These are phyloP conservation scores for Aphelenchoides avenae DNA, from an alignment of 1,140 invertebrate genomes.

Conservation along the genomic window DNA sequence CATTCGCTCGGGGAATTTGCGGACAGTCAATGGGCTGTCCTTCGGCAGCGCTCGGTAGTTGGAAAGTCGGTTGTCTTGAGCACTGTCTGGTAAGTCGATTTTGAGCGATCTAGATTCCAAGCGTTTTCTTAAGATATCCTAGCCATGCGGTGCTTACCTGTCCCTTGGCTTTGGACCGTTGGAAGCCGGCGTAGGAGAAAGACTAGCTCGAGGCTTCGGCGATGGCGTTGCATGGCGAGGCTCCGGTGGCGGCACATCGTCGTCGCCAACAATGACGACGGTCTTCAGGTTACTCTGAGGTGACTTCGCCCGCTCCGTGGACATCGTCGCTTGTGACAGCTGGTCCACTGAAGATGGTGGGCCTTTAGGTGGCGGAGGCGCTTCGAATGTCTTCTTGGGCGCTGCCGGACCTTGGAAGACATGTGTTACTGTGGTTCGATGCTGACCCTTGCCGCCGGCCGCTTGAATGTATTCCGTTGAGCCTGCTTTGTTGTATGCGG, in stretches of 20 bases:
- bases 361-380: slow-evolving; percentile 9
- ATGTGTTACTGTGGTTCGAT: no score
- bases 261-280: background rate
- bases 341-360: background rate
- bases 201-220: slow-evolving; percentile 3
- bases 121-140: background rate
- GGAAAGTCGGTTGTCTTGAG: no score
- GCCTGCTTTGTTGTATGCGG: no score
- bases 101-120: no score
- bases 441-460: no score
- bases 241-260: background rate
- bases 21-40: background rate
- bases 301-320: slow-evolving; percentile 1
- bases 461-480: no score
- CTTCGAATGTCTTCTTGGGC: slow-evolving; percentile 19
- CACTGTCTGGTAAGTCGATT: slow-evolving; percentile 1
- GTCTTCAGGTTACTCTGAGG: background rate
- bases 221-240: background rate
- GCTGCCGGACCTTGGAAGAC: no score
- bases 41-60: no score
- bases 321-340: background rate
- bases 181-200: no score
- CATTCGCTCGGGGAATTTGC: slow-evolving; percentile 32
- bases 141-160: no score
- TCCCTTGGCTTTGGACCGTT: no score